Evolutionary conservation across 2,113 vertebrate species (phyloP).

Genomic region (Peucedramus taeniatus): DNA sequence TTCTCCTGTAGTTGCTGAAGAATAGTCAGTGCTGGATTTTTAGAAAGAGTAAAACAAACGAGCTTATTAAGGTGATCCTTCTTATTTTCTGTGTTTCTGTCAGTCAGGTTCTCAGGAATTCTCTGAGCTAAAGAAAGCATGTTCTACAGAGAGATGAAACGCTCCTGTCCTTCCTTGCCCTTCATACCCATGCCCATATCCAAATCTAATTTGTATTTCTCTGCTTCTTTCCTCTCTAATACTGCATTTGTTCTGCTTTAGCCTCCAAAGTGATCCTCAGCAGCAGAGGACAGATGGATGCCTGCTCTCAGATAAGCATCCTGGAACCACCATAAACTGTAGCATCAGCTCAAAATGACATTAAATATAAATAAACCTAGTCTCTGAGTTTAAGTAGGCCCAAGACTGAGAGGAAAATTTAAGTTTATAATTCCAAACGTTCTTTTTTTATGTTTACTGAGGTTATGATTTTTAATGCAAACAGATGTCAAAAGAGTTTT

Average conservation of each 20-base stretch:
- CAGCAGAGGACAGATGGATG: not conserved
- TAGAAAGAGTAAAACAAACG: not conserved
- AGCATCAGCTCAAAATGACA: not conserved
- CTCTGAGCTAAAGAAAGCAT: not conserved
- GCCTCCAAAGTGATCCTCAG: not conserved
- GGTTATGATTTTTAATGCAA: not conserved
- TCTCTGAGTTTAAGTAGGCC: not conserved
- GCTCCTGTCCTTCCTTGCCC: not conserved
- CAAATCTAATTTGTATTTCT: not conserved
- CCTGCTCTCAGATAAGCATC: not conserved
- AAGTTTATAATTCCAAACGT: not conserved
- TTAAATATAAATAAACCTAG: not conserved
- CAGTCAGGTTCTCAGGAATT: not conserved
- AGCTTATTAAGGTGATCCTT: not conserved
- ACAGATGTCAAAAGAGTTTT: not conserved
- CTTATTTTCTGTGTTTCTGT: not conserved
- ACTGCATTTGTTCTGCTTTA: not conserved
- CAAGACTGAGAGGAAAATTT: not conserved
- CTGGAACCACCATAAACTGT: not conserved
- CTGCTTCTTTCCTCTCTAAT: not conserved
- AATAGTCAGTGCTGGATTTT: not conserved
- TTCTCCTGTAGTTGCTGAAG: not conserved
- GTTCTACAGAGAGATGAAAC: not conserved
- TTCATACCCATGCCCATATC: not conserved
- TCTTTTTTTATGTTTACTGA: not conserved